Percentiles rank a stretch among this genome's conserved stretches.
Conservation (phyloP, 1,140 invertebrate species). For the Halesus radiatus region DNA sequence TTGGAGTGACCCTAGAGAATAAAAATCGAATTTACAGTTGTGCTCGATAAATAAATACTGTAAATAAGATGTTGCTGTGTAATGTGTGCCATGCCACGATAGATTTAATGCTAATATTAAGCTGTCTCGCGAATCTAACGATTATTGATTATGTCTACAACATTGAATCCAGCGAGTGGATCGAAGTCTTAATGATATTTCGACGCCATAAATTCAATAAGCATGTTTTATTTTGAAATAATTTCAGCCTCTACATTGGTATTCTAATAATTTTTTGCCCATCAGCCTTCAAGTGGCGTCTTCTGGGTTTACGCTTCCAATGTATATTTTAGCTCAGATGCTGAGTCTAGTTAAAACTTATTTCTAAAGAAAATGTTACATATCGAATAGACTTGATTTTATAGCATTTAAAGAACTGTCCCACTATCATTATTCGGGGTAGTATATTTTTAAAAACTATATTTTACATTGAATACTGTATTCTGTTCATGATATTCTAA, state of each 20-base stretch:
- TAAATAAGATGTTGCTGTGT: constrained; percentile 51
- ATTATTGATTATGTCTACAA: constrained; percentile 28
- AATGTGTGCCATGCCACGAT: constrained; percentile 56
- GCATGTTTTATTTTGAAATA: constrained; percentile 1
- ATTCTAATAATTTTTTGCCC: constrained; percentile 14
- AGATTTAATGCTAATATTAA: constrained; percentile 42
- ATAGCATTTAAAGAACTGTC: constrained; percentile 25
- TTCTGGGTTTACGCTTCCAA: constrained; percentile 7
- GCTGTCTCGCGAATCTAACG: constrained; percentile 30
- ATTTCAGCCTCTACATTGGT: constrained; percentile 11
- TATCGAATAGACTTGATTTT: constrained; percentile 40
- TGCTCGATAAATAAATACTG: constrained; percentile 32
- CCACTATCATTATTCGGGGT: constrained; percentile 11
- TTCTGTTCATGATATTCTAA: no score
- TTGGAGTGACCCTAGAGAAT: constrained; percentile 12
- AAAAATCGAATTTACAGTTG: constrained; percentile 35
- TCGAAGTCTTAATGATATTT: not conserved
- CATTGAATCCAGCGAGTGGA: not conserved
- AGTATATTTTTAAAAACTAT: constrained; percentile 8
- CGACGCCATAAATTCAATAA: no score
- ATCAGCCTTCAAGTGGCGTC: not conserved
- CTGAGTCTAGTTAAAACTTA: constrained; percentile 18
- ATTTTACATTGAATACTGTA: not conserved
- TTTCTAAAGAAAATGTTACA: constrained; percentile 37
- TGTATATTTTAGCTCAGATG: not conserved